Percentiles rank a stretch among this genome's conserved stretches.
Evolutionary conservation across 2,113 vertebrate species (phyloP).

Genomic region (Hirundichthys speculiger): DNA sequence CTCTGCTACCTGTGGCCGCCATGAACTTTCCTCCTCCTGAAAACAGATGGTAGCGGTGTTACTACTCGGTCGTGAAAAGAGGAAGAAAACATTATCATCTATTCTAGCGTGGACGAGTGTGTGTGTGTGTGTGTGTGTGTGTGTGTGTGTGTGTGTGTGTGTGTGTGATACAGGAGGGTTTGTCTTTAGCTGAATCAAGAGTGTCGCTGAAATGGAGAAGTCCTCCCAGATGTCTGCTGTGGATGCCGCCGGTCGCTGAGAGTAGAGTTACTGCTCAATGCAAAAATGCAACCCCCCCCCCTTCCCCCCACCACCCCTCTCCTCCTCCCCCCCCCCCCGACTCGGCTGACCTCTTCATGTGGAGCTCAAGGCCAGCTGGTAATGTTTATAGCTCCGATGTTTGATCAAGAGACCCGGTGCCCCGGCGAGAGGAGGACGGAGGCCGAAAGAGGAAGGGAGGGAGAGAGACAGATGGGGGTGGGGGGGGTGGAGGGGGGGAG

Average conservation of each 20-base stretch:
- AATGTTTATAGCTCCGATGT: constrained; percentile 74
- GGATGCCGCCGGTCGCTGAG: constrained; percentile 51
- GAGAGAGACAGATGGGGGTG: constrained; percentile 30
- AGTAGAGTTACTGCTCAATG: constrained; percentile 71
- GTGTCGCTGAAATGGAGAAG: constrained; percentile 77
- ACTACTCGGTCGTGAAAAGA: constrained; percentile 39
- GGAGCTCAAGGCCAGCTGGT: constrained; percentile 77
- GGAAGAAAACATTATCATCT: constrained; percentile 52
- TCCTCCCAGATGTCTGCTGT: constrained; percentile 74
- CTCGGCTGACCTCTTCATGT: constrained; percentile 66
- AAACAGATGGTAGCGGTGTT: constrained; percentile 45
- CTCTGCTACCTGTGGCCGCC: constrained; percentile 40
- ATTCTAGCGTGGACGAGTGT: constrained; percentile 37
- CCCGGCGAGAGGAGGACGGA: constrained; percentile 36
- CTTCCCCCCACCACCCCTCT: constrained; percentile 15
- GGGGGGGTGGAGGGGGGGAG: neutral
- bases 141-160: neutral
- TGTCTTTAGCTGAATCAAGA: constrained; percentile 71
- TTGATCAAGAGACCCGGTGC: constrained; percentile 71
- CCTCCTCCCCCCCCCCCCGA: constrained; percentile 25
- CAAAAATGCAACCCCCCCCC: constrained; percentile 29
- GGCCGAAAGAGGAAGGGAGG: constrained; percentile 38
- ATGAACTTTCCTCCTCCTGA: neutral
- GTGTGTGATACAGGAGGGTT: constrained; percentile 26
- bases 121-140: constrained; percentile 22